phyloP scores from a whole-genome alignment of 2,888 invertebrate species.

The Petrophora chlorosata region DNA sequence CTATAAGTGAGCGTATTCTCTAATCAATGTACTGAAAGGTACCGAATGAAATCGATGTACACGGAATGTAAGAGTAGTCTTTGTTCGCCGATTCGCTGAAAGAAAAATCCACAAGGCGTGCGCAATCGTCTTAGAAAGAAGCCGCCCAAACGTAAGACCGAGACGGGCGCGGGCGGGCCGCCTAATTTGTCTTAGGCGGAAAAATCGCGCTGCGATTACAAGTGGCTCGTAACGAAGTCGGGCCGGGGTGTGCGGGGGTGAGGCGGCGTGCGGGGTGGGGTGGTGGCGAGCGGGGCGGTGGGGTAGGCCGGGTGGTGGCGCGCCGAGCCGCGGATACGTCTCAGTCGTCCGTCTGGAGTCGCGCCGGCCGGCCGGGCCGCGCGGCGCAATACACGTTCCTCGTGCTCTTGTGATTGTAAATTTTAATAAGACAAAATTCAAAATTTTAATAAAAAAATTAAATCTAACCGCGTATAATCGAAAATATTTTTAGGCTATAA shows the following conservation, averaged over 20 bases:
- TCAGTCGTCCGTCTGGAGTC: slow-evolving; percentile 84
- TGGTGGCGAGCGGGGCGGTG: slow-evolving; percentile 36
- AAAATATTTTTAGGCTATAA: slow-evolving; percentile 79
- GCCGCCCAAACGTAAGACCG: slow-evolving; percentile 68
- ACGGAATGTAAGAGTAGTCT: background rate
- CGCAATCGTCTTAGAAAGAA: slow-evolving; percentile 67
- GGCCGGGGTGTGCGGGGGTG: slow-evolving; percentile 54
- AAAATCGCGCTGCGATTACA: slow-evolving; percentile 83
- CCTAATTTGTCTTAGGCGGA: slow-evolving; percentile 84
- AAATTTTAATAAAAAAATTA: slow-evolving; percentile 56
- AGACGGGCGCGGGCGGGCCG: slow-evolving; percentile 65
- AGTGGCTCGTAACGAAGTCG: slow-evolving; percentile 84
- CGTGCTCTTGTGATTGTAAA: slow-evolving; percentile 84
- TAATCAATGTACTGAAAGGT: slow-evolving; percentile 4
- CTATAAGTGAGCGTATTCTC: background rate
- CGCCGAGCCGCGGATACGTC: slow-evolving; percentile 63
- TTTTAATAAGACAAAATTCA: slow-evolving; percentile 62
- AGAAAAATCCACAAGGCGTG: slow-evolving; percentile 54
- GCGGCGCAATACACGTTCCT: slow-evolving; percentile 83
- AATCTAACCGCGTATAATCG: slow-evolving; percentile 73
- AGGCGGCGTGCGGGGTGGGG: slow-evolving; percentile 38
- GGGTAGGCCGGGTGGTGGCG: slow-evolving; percentile 52
- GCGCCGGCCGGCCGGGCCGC: slow-evolving; percentile 83
- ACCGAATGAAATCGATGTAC: slow-evolving; percentile 3
- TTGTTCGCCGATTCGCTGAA: slow-evolving; percentile 23